A percentile compares a stretch with the other conserved stretches of the same genome.
These are phyloP conservation scores for Megalops cyprinoides DNA, from an alignment of 2,797 vertebrate species.

Conservation along the genomic window DNA sequence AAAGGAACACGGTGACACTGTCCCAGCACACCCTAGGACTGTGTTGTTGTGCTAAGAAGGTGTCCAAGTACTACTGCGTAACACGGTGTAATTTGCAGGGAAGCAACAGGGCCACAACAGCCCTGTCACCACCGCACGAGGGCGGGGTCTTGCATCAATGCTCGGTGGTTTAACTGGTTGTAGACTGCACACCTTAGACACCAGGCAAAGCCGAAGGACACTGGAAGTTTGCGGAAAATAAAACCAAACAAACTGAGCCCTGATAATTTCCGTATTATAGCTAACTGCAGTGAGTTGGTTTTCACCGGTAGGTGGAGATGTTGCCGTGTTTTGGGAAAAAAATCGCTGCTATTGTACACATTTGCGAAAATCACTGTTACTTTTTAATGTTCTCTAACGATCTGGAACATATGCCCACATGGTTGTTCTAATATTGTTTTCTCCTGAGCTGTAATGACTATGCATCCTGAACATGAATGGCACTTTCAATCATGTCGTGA, in stretches of 20 bases:
- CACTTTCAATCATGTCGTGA: background rate
- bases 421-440: too few species aligned
- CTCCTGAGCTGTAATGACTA: too few species aligned
- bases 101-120: background rate
- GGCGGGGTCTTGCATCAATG: constrained; percentile 62
- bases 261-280: constrained; percentile 49
- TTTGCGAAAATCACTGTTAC: too few species aligned
- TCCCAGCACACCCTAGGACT: background rate
- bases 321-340: background rate
- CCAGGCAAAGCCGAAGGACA: background rate
- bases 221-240: background rate
- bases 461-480: too few species aligned
- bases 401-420: too few species aligned
- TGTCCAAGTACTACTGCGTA: background rate
- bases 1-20: background rate
- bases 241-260: constrained; percentile 42
- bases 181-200: constrained; percentile 19
- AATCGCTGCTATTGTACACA: background rate
- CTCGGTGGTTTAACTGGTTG: constrained; percentile 40
- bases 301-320: constrained; percentile 21
- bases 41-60: background rate
- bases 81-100: background rate
- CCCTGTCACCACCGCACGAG: constrained; percentile 51
- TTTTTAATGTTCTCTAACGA: too few species aligned
- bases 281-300: background rate